These are phyloP conservation scores for Scaeva pyrastri DNA, from an alignment of 2,888 invertebrate genomes.

Conservation along the genomic window DNA sequence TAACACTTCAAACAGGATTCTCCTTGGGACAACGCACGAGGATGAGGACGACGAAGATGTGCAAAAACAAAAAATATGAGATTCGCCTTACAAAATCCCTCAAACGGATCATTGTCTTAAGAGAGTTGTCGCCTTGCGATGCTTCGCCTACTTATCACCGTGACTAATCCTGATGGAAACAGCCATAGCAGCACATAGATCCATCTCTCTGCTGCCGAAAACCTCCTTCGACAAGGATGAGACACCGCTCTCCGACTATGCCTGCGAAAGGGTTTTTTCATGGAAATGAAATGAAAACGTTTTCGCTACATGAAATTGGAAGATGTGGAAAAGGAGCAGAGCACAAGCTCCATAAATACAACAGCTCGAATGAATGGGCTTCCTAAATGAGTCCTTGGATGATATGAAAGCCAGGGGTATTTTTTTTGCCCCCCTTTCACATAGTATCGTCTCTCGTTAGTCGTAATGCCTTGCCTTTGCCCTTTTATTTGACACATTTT, in stretches of 20 bases:
- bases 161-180: slow-evolving; percentile 50
- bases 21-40: background rate
- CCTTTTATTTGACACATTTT: slow-evolving; percentile 33
- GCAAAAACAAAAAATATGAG: slow-evolving; percentile 1
- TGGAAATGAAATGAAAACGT: slow-evolving; percentile 34
- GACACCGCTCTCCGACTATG: background rate
- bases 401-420: slow-evolving; percentile 6
- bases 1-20: slow-evolving; percentile 47
- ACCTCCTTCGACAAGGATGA: background rate
- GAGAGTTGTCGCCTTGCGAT: slow-evolving; percentile 42
- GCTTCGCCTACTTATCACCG: slow-evolving; percentile 36
- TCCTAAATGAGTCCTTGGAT: slow-evolving; percentile 54
- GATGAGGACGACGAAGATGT: background rate
- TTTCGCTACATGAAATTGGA: background rate
- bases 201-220: background rate
- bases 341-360: slow-evolving; percentile 9
- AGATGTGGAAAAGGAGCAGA: background rate
- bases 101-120: slow-evolving; percentile 48
- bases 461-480: slow-evolving; percentile 6
- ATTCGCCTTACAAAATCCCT: slow-evolving; percentile 20
- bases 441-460: too few species aligned
- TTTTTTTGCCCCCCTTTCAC: background rate
- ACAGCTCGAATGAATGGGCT: slow-evolving; percentile 45
- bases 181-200: slow-evolving; percentile 25
- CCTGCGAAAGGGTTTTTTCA: slow-evolving; percentile 53